Evolutionary conservation across 2,797 vertebrate genomes (phyloP).

Genomic region (Cuniculus paca): DNA sequence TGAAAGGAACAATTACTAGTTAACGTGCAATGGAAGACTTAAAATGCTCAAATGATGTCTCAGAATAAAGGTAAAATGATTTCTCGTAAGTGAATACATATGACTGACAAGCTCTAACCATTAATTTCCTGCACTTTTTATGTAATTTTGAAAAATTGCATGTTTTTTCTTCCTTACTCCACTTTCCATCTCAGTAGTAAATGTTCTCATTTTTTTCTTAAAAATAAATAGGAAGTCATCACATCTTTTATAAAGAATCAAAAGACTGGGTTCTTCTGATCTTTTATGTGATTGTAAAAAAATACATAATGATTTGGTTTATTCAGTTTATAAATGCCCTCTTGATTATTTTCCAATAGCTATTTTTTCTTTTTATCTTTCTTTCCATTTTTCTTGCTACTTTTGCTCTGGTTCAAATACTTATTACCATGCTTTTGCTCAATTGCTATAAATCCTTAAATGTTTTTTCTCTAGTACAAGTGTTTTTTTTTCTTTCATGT

Average conservation of each 20-base stretch:
- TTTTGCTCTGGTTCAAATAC: not conserved
- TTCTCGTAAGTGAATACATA: not conserved
- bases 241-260: not conserved
- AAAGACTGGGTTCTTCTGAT: not conserved
- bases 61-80: conserved; percentile 61
- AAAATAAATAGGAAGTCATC: conserved; percentile 46
- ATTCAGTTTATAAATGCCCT: not conserved
- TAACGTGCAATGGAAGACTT: conserved; percentile 18
- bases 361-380: not conserved
- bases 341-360: not conserved
- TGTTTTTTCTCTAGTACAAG: not conserved
- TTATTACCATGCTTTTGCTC: not conserved
- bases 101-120: conserved; percentile 60
- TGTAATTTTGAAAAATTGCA: conserved; percentile 58
- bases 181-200: conserved; percentile 32
- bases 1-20: not conserved
- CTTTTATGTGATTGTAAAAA: conserved; percentile 35
- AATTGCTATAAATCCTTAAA: not conserved
- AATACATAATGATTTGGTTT: not conserved
- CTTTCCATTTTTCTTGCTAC: not conserved
- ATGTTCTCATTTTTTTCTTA: not conserved
- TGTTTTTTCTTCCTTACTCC: not conserved
- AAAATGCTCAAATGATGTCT: not conserved
- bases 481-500: not conserved
- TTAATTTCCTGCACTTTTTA: conserved; percentile 60